Evolutionary conservation across 2,797 vertebrate species (phyloP), one percentile per base, ranked within the genome.

Genomic region (Buphagus erythrorhynchus): DNA sequence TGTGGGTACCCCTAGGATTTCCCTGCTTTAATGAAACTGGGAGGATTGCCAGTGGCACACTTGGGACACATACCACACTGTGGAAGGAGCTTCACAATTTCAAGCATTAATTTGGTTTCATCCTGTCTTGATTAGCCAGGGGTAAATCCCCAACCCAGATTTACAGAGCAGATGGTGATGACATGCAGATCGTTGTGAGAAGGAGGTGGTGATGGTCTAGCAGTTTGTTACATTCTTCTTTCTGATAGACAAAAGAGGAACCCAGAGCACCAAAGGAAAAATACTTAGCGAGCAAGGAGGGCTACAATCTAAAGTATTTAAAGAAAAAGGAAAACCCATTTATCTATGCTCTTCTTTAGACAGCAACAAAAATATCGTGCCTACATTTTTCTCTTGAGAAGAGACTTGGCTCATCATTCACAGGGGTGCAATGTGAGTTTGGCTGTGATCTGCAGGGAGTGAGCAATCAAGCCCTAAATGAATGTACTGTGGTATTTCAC

Each of bases 231-330:
- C 63, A 52, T 84, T 86, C 94, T 95, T 88, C 93, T 93, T 94
- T 95, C 52, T 86, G 73, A 66, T 4, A 91, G 93, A 91, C 69
- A 95, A 90, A 96, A 96, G 89, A 88, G 89, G 95, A 97, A 96
- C 91, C 76, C 76, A 16, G 24, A 59, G 36, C 36, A 81, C 58
- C 51, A 73, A 54, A 96, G 63, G 66, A 96, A 90, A 90, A 93
- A 86, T 51, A 76, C 13, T 73, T 20, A 51, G 38, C 67, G 51
- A 86, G 36, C 20, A 67, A 82, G 33, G 26, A 48, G 40, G 59
- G 13, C 29, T 90, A 73, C 35, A 51, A 62, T 33, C 29, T 86
- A 25, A 61, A 33, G 40, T 52, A 75, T 66, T 92, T 61, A 58
- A 65, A 87, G 38, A 77, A 88, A 61, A 87, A 59, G 4, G 61